Conservation (phyloP, 2,797 vertebrate genomes). For the Macroramphosus scolopax region DNA sequence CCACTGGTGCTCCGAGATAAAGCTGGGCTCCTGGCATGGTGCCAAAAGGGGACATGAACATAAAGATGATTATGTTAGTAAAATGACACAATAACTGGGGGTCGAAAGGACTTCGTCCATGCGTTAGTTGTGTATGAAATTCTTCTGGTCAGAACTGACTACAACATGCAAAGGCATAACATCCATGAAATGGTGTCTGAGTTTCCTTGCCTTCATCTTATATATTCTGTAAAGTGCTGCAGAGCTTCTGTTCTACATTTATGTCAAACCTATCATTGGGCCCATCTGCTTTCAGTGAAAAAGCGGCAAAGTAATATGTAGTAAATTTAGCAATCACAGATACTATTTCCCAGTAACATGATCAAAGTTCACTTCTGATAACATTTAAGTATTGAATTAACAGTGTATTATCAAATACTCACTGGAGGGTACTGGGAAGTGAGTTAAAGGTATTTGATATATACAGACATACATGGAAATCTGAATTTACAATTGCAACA, state of each 20-base stretch:
- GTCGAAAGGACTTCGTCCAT: constrained; percentile 41
- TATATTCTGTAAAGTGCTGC: constrained; percentile 40
- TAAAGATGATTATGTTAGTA: constrained; percentile 32
- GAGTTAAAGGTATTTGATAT: constrained; percentile 23
- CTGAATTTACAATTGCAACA: constrained; percentile 27
- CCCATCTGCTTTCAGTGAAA: constrained; percentile 21
- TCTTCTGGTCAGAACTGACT: constrained; percentile 32
- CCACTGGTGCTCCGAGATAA: constrained; percentile 63
- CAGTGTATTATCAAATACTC: constrained; percentile 22
- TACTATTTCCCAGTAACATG: not conserved
- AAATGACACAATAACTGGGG: constrained; percentile 44
- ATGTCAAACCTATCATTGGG: constrained; percentile 13
- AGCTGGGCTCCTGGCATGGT: constrained; percentile 47
- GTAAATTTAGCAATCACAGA: constrained; percentile 14
- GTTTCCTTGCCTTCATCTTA: constrained; percentile 24
- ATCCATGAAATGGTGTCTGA: constrained; percentile 31
- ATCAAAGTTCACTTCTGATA: constrained; percentile 12
- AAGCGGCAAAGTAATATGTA: constrained; percentile 1
- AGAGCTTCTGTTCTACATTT: constrained; percentile 35
- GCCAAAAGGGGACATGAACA: constrained; percentile 23
- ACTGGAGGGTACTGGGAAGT: constrained; percentile 7
- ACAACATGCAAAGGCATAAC: constrained; percentile 25
- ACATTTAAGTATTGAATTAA: constrained; percentile 15
- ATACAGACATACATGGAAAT: constrained; percentile 26
- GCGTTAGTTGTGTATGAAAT: constrained; percentile 41